phyloP scores from a whole-genome alignment of 2,113 vertebrate genomes.

The Bufo gargarizans region DNA sequence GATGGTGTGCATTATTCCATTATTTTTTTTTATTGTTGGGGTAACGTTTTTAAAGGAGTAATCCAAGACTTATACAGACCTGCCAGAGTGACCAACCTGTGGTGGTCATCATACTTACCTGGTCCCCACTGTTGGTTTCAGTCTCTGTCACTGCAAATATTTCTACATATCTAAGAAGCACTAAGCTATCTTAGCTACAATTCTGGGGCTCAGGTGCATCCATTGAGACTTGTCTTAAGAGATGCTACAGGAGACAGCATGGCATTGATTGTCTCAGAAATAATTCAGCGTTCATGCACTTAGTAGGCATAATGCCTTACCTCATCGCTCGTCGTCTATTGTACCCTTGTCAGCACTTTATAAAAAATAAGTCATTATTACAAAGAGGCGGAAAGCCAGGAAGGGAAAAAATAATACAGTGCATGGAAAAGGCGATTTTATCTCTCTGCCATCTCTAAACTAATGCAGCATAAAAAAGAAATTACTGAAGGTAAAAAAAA shows the following conservation, averaged over 20 bases:
- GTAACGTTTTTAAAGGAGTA: no score
- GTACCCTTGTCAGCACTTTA: conserved; percentile 35
- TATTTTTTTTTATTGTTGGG: no score
- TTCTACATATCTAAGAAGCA: neutral
- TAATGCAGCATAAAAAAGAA: conserved; percentile 54
- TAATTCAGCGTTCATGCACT: conserved; percentile 35
- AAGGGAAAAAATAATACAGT: conserved; percentile 32
- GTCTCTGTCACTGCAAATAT: no score
- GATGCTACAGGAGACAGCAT: neutral
- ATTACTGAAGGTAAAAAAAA: conserved; percentile 44
- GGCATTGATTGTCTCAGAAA: conserved; percentile 26
- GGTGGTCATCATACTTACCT: no score
- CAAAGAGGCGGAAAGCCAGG: conserved; percentile 41
- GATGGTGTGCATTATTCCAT: no score
- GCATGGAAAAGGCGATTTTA: conserved; percentile 41
- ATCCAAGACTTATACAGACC: no score
- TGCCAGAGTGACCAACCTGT: no score
- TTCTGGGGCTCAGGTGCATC: neutral
- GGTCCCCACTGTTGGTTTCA: no score
- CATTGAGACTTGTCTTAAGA: neutral
- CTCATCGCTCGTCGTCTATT: neutral
- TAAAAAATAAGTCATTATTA: conserved; percentile 50
- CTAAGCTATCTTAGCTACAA: neutral
- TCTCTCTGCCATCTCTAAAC: conserved; percentile 35
- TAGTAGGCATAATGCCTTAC: conserved; percentile 1